Conservation (phyloP, 2,113 vertebrate genomes). For the pig (Sus scrofa) region T2T-Sscrofa CM000812.6:252495501-252496000, state of each 20-base stretch:
- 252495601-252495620: not conserved
- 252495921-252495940: not conserved
- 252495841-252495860: not conserved
- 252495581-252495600: not conserved
- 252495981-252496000: not conserved
- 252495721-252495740: not conserved
- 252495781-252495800: not conserved
- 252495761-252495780: not conserved
- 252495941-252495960: not conserved
- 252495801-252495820: not conserved
- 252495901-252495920: not conserved
- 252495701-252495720: not conserved
- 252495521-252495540: not conserved
- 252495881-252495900: not conserved
- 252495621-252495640: not conserved
- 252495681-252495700: not conserved
- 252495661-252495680: not conserved
- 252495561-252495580: not conserved
- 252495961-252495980: not conserved
- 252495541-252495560: not conserved
- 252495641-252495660: not conserved
- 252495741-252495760: not conserved
- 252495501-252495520: not conserved
- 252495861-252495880: not conserved
- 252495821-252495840: not conserved